phyloP scores from a whole-genome alignment of 2,888 invertebrate species.

The Drosophila glabriapex region DNA sequence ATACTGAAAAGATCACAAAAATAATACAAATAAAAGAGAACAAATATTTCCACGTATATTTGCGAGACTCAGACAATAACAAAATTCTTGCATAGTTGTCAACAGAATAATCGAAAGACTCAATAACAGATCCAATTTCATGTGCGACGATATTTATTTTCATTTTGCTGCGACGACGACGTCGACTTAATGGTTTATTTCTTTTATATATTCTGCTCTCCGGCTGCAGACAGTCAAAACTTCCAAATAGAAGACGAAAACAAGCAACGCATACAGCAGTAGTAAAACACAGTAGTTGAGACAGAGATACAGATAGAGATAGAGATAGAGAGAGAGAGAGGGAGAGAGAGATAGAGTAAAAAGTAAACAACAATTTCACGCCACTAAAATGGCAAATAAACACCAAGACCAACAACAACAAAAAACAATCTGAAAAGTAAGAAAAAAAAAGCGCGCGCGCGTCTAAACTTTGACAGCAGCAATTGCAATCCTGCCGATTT shows the following conservation, averaged over 20 bases:
- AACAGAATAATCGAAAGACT: conserved; percentile 68
- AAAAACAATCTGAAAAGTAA: conserved; percentile 1
- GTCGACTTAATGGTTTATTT: conserved; percentile 41
- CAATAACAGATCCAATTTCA: conserved; percentile 75
- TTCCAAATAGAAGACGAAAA: conserved; percentile 18
- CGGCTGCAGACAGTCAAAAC: conserved; percentile 24
- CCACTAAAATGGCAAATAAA: conserved; percentile 43
- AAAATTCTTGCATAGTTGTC: conserved; percentile 66
- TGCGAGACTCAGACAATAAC: conserved; percentile 61
- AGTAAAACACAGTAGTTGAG: neutral
- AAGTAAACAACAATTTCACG: conserved; percentile 64
- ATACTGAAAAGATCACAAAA: conserved; percentile 7
- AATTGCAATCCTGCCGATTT: conserved; percentile 62
- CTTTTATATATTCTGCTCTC: conserved; percentile 28
- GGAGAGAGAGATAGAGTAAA: conserved; percentile 3
- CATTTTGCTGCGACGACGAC: conserved; percentile 49
- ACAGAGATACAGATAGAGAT: neutral
- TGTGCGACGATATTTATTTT: conserved; percentile 71
- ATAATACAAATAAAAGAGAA: conserved; percentile 6
- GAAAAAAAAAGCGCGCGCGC: conserved; percentile 52
- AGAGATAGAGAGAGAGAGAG: neutral
- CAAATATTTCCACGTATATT: conserved; percentile 61
- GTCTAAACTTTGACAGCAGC: conserved; percentile 34
- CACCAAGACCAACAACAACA: conserved; percentile 26
- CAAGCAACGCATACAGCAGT: conserved; percentile 11